Base-by-base conservation (phyloP, 2,888 invertebrate genomes). In the Scaptomyza reducta region DNA sequence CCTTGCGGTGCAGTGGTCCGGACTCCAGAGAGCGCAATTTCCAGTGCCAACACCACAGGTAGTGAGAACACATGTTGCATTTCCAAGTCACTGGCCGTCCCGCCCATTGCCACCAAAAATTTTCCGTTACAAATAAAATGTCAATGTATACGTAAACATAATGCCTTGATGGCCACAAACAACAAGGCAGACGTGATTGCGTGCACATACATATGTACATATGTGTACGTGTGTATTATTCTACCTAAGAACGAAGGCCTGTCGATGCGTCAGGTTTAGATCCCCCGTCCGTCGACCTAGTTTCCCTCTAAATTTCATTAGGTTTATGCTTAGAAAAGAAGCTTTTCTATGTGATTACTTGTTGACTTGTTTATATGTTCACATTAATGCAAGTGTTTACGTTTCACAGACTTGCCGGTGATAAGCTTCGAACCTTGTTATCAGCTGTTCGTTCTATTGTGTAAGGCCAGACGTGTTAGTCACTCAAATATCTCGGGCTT, bases 121-220 rank as follows among this genome's bases (percentile, higher is more conserved):
- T 77, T 74, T 74, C 74, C 77, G 73, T 67, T 74, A 76, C 67
- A 62, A 60, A 42, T 44, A 18, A 65, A 58, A 64, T 65, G 57
- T 46, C 59, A 68, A 58, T 29, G 38, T 55, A 41, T 14, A 55
- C 44, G 25, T 55, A 27, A 51, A 57, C 16, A 59, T 44, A 44
- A 38, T 41, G 25, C 55, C 25, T 18, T 31, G 14, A 31, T 67
- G 22, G 53, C 51, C 59, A 25, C 44, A 53, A 58, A 59, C 38
- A 67, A 44, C 35, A 41, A 14, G 18, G 11, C 18, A 40, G 40
- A 76, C 59, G 54, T 67, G 72, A 71, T 54, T 60, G 13, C 7
- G 4, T 11, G 31, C 62, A 66, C 72, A 10, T 35, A 62, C 72
- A 10, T 35, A 47, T 6, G 3, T 25, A 41, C 7, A 14, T n/a